Conservation (phyloP, 2,797 vertebrate species). For the Pantherophis vulpinus region DNA sequence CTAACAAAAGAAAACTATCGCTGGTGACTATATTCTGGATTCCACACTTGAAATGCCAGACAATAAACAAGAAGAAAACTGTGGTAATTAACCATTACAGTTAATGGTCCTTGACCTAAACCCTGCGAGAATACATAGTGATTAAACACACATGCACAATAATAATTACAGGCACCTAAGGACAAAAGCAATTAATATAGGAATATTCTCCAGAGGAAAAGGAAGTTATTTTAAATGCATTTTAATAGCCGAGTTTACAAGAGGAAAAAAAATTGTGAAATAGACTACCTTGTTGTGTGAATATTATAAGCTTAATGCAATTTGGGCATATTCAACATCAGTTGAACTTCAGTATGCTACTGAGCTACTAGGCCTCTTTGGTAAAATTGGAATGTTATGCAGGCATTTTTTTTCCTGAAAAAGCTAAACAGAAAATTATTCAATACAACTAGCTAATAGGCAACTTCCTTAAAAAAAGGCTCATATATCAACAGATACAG, state of each 20-base stretch:
- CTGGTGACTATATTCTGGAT: slow-evolving; percentile 54
- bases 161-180: slow-evolving; percentile 78
- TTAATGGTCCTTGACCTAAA: slow-evolving; percentile 70
- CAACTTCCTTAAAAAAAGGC: neutral
- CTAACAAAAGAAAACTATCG: slow-evolving; percentile 59
- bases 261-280: neutral
- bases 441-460: neutral
- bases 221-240: slow-evolving; percentile 55
- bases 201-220: slow-evolving; percentile 61
- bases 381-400: neutral
- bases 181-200: slow-evolving; percentile 75
- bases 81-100: slow-evolving; percentile 69
- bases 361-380: neutral
- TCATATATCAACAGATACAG: neutral
- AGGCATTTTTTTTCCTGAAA: neutral
- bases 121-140: slow-evolving; percentile 70
- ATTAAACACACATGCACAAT: slow-evolving; percentile 77
- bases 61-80: slow-evolving; percentile 57
- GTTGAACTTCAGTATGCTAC: neutral
- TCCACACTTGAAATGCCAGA: slow-evolving; percentile 59
- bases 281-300: neutral
- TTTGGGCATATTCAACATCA: neutral
- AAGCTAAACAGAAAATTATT: neutral
- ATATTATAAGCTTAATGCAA: neutral
- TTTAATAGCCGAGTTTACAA: slow-evolving; percentile 6